Evolutionary conservation across 1,140 invertebrate species (phyloP), one percentile per base, ranked within the genome.

Genomic region (Sminthurinus signatus): DNA sequence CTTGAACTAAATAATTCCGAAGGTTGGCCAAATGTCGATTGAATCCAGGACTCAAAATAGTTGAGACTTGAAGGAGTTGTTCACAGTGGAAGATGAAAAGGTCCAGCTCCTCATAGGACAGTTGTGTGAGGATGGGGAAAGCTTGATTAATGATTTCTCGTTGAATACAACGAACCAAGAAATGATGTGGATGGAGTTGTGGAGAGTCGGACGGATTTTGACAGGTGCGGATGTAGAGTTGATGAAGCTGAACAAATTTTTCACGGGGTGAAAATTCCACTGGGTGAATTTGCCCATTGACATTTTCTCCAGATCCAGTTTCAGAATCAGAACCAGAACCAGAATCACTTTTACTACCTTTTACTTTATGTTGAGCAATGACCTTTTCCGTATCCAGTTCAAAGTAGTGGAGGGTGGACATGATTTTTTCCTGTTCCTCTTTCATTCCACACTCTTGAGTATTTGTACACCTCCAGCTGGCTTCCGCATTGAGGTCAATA

Each of bases 401-500:
- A 48, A 23, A 48, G 21, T 48, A 23, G 21, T 48, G 46, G 21
- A 48, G 46, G 15, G 21, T 48, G 5, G 46, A 48, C 21, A 48
- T 48, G 21, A 48, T 23, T 48, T 48, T 48, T 19, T 48, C 46
- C 46, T 48, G 46, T 19, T 48, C 46, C 46, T 48, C 46, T 10
- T 10, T 12, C 8, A 14, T 15, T 19, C 46, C 19, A 19, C 46
- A 48, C 10, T 19, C 46, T 8, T 8, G 5, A n/a, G n/a, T n/a
- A 8, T 19, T 19, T 8, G 8, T 19, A 19, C 46, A 48, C 19
- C 8, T 48, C 46, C 46, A 48, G 21, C 5, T 12, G 21, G 46
- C 46, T 23, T 48, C 46, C 46, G 46, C 46, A 21, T 74, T 76
- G 0, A 80, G 70, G 14, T 60, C 59, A 1, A 62, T 15, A 28